Conservation (phyloP, 2,888 invertebrate species). For the Creontiades dilutus region DNA sequence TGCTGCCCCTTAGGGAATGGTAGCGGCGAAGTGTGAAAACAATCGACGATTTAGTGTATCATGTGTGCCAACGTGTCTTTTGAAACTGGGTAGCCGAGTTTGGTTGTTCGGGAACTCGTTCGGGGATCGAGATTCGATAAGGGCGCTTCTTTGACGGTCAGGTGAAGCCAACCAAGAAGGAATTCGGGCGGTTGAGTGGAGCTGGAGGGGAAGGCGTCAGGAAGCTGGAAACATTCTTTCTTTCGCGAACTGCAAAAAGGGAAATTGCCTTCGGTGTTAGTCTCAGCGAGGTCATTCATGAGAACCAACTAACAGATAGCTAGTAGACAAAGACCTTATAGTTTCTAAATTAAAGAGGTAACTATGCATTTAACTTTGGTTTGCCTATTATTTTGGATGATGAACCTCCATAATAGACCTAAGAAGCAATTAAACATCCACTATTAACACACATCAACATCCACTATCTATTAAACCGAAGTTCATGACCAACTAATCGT, state of each 20-base stretch:
- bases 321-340: too few relatives aligned
- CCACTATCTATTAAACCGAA: too few relatives aligned
- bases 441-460: too few relatives aligned
- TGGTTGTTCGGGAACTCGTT: constrained; percentile 1
- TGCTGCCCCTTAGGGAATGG: neutral
- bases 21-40: neutral
- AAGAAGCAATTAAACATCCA: too few relatives aligned
- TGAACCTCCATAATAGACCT: too few relatives aligned
- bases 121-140: constrained; percentile 12
- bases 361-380: too few relatives aligned
- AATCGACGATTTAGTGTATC: neutral
- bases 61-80: neutral
- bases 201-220: neutral
- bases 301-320: too few relatives aligned
- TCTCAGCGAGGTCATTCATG: too few relatives aligned
- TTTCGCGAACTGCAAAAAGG: neutral
- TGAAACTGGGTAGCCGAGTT: neutral
- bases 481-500: too few relatives aligned
- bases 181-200: constrained; percentile 24
- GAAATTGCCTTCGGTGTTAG: neutral
- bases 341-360: too few relatives aligned
- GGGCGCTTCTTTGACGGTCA: constrained; percentile 32
- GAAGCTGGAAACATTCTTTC: constrained; percentile 24
- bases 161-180: constrained; percentile 26
- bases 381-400: too few relatives aligned